These are phyloP conservation scores for Drosophila acutilabella DNA, from an alignment of 2,888 invertebrate genomes.

Conservation along the genomic window DNA sequence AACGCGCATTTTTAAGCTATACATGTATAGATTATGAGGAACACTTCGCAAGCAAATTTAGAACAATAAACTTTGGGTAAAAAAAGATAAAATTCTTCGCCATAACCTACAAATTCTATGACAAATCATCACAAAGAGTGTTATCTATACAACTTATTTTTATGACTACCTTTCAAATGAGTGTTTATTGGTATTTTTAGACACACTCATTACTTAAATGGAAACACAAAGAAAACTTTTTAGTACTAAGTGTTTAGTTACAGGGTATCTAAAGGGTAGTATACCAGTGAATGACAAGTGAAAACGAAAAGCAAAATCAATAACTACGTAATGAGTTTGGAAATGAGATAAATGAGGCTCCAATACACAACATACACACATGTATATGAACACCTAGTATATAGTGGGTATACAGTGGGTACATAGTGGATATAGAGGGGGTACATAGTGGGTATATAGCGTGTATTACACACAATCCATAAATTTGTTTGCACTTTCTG, in stretches of 20 bases:
- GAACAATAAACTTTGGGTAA: too few relatives aligned
- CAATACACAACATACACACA: neutral
- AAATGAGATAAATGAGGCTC: slow-evolving; percentile 8
- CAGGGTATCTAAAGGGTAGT: slow-evolving; percentile 8
- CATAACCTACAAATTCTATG: too few relatives aligned
- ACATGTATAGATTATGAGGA: too few relatives aligned
- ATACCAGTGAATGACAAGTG: neutral
- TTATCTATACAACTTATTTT: neutral
- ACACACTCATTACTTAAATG: neutral
- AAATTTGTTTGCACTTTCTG: slow-evolving; percentile 11
- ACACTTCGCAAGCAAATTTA: too few relatives aligned
- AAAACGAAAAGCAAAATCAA: slow-evolving; percentile 40
- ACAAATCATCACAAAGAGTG: neutral
- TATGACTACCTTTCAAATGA: neutral
- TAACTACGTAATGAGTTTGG: slow-evolving; percentile 24
- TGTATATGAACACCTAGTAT: slow-evolving; percentile 2
- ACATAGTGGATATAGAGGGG: neutral
- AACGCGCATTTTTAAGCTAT: too few relatives aligned
- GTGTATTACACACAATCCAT: slow-evolving; percentile 6
- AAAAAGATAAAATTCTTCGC: too few relatives aligned
- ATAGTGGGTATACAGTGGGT: neutral
- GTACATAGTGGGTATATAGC: neutral
- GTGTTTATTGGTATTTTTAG: neutral
- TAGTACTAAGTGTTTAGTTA: neutral
- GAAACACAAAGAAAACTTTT: neutral